Evolutionary conservation across 1,140 invertebrate genomes (phyloP).

Genomic region (Drosophila grimshawi): DNA sequence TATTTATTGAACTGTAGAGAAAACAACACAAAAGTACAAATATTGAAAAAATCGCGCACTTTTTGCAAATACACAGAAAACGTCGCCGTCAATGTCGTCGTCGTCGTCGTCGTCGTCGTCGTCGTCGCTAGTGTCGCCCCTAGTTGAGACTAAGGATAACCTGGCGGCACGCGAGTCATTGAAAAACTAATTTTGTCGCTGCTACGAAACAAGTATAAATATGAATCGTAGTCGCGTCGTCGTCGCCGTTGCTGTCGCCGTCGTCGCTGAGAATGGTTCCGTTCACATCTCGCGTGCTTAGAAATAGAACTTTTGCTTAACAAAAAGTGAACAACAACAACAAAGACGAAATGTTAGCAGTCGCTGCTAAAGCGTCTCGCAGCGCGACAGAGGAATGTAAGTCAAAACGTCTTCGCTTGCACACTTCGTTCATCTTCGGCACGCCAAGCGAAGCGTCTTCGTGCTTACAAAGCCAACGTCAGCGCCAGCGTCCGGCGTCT

Average conservation of each 20-base stretch:
- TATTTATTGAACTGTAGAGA: neutral
- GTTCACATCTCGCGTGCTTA: conserved; percentile 66
- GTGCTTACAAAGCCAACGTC: conserved; percentile 25
- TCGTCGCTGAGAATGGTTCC: conserved; percentile 63
- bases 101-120: no score
- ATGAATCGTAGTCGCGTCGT: conserved; percentile 43
- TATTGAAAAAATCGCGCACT: neutral
- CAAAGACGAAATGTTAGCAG: conserved; percentile 23
- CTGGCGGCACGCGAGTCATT: conserved; percentile 72
- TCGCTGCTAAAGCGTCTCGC: no score
- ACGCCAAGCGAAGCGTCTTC: conserved; percentile 35
- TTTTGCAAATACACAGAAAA: no score
- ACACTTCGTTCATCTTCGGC: conserved; percentile 36
- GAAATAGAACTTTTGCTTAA: conserved; percentile 76
- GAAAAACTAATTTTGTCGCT: conserved; percentile 82
- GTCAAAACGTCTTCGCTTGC: conserved; percentile 73
- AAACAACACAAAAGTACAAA: neutral
- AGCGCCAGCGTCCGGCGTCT: conserved; percentile 45
- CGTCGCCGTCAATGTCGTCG: neutral
- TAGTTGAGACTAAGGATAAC: conserved; percentile 62
- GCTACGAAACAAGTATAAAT: conserved; percentile 77
- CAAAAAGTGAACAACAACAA: conserved; percentile 17
- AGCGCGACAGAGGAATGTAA: conserved; percentile 60
- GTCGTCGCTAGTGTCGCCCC: conserved; percentile 17
- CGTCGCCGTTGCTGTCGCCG: no score